Percentiles rank a stretch among this genome's conserved stretches.
These are phyloP conservation scores for Lycophotia porphyrea DNA, from an alignment of 2,888 invertebrate species.

Conservation along the genomic window DNA sequence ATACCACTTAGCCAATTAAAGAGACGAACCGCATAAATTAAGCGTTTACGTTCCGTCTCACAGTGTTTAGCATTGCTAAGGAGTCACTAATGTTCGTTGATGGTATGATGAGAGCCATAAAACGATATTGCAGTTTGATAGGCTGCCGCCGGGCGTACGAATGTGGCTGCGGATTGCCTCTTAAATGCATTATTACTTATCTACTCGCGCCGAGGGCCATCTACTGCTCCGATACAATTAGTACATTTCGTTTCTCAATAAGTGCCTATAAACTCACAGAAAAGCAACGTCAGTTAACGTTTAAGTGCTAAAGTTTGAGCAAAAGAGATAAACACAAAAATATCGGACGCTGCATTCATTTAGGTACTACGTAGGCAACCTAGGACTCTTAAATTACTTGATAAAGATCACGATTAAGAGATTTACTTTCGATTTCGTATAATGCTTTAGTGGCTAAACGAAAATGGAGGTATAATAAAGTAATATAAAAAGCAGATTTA, in stretches of 20 bases:
- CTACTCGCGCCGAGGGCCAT: conserved; percentile 64
- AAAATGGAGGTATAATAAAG: conserved; percentile 28
- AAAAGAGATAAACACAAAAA: conserved; percentile 49
- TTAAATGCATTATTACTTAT: conserved; percentile 81
- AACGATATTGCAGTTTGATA: conserved; percentile 83
- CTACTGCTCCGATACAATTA: conserved; percentile 70
- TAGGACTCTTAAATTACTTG: conserved; percentile 43
- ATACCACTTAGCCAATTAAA: conserved; percentile 62
- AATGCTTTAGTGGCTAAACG: conserved; percentile 27
- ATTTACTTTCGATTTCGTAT: conserved; percentile 45
- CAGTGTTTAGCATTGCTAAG: conserved; percentile 61
- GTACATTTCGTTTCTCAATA: conserved; percentile 70
- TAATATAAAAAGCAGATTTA: conserved; percentile 31
- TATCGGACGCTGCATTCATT: conserved; percentile 20
- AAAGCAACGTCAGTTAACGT: conserved; percentile 44
- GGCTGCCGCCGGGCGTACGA: conserved; percentile 71
- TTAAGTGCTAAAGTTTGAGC: conserved; percentile 30
- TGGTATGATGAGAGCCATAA: conserved; percentile 79
- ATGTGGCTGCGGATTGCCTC: conserved; percentile 74
- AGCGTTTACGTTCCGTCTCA: conserved; percentile 54
- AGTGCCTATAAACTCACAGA: conserved; percentile 61
- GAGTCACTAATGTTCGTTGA: conserved; percentile 66
- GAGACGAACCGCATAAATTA: conserved; percentile 63
- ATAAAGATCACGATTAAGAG: conserved; percentile 43
- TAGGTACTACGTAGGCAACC: conserved; percentile 2